Evolutionary conservation across 2,113 vertebrate species (phyloP).

Genomic region (Macheiramphus alcinus): DNA sequence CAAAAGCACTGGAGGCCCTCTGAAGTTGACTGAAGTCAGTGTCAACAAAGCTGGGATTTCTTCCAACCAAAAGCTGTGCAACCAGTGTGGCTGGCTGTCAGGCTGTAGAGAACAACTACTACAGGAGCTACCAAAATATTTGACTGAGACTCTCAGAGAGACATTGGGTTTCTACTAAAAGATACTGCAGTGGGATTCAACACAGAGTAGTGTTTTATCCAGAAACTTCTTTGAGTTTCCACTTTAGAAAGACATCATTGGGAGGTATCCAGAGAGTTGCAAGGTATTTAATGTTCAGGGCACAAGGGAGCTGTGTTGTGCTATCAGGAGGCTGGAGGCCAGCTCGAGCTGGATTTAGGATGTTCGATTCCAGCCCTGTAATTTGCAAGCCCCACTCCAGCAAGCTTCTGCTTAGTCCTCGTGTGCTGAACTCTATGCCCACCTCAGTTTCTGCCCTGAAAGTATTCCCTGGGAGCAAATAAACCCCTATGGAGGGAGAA

Average conservation of each 20-base stretch:
- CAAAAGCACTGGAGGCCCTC: too few species aligned
- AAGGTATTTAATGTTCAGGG: background rate
- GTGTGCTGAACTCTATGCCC: background rate
- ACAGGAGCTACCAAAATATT: constrained; percentile 47
- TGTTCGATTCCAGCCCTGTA: background rate
- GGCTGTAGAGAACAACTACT: background rate
- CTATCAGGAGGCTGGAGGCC: background rate
- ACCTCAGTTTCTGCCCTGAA: background rate
- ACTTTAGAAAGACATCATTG: background rate
- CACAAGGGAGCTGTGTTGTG: background rate
- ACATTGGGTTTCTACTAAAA: background rate
- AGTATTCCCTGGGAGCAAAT: background rate
- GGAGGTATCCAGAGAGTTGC: background rate
- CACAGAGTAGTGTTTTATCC: background rate
- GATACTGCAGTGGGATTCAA: background rate
- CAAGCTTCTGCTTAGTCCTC: background rate
- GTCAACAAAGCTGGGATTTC: constrained; percentile 57
- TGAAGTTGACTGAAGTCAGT: constrained; percentile 55
- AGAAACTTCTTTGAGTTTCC: background rate
- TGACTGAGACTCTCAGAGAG: background rate
- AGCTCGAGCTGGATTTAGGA: background rate
- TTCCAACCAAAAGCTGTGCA: constrained; percentile 42
- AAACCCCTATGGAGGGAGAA: background rate
- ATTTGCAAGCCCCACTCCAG: background rate
- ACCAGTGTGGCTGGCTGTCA: constrained; percentile 37